Conservation (phyloP, 2,797 vertebrate genomes). For the Yasuhikotakia modesta region DNA sequence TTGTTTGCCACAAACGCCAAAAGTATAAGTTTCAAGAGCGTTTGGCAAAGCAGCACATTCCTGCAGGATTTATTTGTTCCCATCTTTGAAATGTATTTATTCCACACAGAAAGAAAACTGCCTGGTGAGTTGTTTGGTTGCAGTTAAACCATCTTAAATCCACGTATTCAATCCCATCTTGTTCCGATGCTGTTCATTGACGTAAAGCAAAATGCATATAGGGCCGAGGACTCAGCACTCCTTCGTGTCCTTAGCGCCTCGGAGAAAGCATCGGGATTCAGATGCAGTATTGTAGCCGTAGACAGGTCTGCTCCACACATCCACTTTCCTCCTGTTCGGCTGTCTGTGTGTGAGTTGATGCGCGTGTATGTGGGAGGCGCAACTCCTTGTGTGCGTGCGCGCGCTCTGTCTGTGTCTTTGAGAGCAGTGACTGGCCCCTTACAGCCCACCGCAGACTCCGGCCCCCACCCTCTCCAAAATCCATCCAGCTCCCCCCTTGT, state of each 20-base stretch:
- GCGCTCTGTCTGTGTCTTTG: constrained; percentile 62
- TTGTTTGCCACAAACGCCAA: constrained; percentile 61
- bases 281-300: constrained; percentile 44
- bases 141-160: constrained; percentile 71
- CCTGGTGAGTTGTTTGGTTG: constrained; percentile 56
- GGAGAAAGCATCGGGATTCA: constrained; percentile 45
- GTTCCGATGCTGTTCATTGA: constrained; percentile 41
- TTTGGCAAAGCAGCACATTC: constrained; percentile 60
- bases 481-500: constrained; percentile 71
- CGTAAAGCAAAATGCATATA: constrained; percentile 8
- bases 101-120: constrained; percentile 55
- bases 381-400: constrained; percentile 61
- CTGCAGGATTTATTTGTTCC: constrained; percentile 62
- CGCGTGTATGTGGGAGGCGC: constrained; percentile 66
- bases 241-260: background rate
- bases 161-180: constrained; percentile 26
- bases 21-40: constrained; percentile 62
- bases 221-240: constrained; percentile 35
- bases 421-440: constrained; percentile 67
- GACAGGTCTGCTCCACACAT: constrained; percentile 62
- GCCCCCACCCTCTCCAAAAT: constrained; percentile 46
- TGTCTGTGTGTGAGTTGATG: constrained; percentile 58
- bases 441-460: constrained; percentile 74
- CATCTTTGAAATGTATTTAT: constrained; percentile 60
- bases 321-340: constrained; percentile 62